phyloP scores from a whole-genome alignment of 2,113 vertebrate species.

The Pygoscelis antarcticus region DNA sequence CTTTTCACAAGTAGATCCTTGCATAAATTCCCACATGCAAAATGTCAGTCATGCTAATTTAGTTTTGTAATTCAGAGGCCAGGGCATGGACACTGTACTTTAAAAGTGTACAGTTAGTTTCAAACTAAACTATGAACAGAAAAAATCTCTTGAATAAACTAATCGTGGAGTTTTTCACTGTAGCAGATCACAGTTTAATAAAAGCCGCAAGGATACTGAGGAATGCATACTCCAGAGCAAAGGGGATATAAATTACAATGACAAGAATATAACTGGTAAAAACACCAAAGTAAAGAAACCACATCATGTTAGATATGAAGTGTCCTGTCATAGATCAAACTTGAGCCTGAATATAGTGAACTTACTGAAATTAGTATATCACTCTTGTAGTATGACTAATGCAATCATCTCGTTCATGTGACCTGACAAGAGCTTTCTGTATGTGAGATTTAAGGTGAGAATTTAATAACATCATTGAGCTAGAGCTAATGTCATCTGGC shows the following conservation, averaged over 20 bases:
- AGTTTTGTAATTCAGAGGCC: conserved; percentile 1
- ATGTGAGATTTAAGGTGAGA: conserved; percentile 56
- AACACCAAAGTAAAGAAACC: neutral
- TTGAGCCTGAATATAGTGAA: conserved; percentile 15
- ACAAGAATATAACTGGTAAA: neutral
- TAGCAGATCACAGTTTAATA: neutral
- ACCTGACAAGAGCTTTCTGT: conserved; percentile 58
- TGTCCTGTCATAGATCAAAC: conserved; percentile 2
- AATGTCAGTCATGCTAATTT: neutral
- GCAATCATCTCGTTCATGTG: conserved; percentile 43
- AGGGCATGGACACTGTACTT: neutral
- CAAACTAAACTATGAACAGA: neutral
- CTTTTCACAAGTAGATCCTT: neutral
- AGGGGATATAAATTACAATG: neutral
- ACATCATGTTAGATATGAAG: neutral
- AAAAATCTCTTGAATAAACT: neutral
- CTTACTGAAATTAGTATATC: conserved; percentile 1
- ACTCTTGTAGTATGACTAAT: conserved; percentile 35
- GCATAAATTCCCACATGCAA: conserved; percentile 35
- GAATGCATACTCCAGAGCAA: neutral
- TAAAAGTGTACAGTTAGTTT: neutral
- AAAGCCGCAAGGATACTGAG: neutral
- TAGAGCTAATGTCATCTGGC: conserved; percentile 45
- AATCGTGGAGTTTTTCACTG: neutral
- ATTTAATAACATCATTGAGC: conserved; percentile 65